phyloP scores from a whole-genome alignment of 2,797 vertebrate species.

The Echeneis naucrates region DNA sequence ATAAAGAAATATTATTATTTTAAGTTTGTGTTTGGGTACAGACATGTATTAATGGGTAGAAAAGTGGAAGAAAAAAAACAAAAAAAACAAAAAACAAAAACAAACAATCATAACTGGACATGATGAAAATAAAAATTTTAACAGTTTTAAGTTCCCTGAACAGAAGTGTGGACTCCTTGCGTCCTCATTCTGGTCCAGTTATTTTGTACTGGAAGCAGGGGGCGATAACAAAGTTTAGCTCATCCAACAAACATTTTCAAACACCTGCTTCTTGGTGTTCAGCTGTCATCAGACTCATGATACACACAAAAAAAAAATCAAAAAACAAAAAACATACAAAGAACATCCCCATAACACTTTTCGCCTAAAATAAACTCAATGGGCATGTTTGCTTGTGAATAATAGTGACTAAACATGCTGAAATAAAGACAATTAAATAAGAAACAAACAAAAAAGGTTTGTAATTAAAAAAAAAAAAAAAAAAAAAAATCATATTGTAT shows the following conservation, averaged over 20 bases:
- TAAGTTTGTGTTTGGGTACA: conserved; percentile 48
- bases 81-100: too few species aligned
- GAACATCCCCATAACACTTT: conserved; percentile 51
- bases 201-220: conserved; percentile 58
- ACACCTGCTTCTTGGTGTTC: conserved; percentile 68
- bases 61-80: conserved; percentile 47
- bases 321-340: conserved; percentile 62
- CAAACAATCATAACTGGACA: conserved; percentile 44
- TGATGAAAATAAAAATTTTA: conserved; percentile 56
- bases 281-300: conserved; percentile 68
- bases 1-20: conserved; percentile 27
- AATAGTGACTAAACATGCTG: conserved; percentile 76
- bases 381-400: conserved; percentile 73
- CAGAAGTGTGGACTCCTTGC: conserved; percentile 45
- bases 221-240: conserved; percentile 62
- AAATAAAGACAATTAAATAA: conserved; percentile 81
- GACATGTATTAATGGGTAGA: conserved; percentile 52
- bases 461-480: conserved; percentile 68
- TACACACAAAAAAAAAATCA: too few species aligned
- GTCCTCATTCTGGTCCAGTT: conserved; percentile 55
- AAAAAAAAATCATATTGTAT: conserved; percentile 82
- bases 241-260: conserved; percentile 65
- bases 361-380: conserved; percentile 71
- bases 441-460: conserved; percentile 68
- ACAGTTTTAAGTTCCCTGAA: conserved; percentile 47